Evolutionary conservation across 1,140 invertebrate genomes (phyloP), one percentile per base, ranked within the genome.

Genomic region (Rhagoletis zephyria): DNA sequence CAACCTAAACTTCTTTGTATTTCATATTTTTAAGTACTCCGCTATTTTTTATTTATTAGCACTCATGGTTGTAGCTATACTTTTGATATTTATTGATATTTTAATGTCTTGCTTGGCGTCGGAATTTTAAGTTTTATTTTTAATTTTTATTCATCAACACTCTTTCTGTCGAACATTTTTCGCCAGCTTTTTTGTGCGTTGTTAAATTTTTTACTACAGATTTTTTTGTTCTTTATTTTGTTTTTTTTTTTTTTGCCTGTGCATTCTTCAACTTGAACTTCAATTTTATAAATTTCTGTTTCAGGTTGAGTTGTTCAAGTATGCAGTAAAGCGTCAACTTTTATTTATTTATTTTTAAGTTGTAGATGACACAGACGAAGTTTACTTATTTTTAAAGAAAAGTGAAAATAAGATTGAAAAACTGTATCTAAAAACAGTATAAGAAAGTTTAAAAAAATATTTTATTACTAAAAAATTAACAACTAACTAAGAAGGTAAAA

Each of bases 61-160:
- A 30, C 1, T 81, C 67, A 48, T 16, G 42, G 5, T 67, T 74
- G 6, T 48, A 10, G 12, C 67, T 45, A 45, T 74, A 74, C 40
- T 45, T 74, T 74, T 74, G 42, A 74, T 19, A 56, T 81, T 81
- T 81, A 81, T 81, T n/a, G 74, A 4, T 14, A 10, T 6, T 81
- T 81, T 81, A 45, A 81, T 81, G 74, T 81, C 74, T 81, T 81
- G 56, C 48, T 81, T 81, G 74, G 74, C 74, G 48, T 81, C 74
- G 48, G n/a, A 56, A 19, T 56, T 9, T 56, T 56, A 70, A n/a
- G 3, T 14, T 67, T 19, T 67, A 30, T 67, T 30, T 67, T 67
- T 67, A 40, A 67, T 67, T 30, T 67, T 30, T 67, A 30, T 63
- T 1, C 16, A 63, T 63, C 30, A 30, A 30, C 30, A 30, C 30